Base-by-base conservation (phyloP, 2,888 invertebrate species). In the Lordiphosa andalusiaca region DNA sequence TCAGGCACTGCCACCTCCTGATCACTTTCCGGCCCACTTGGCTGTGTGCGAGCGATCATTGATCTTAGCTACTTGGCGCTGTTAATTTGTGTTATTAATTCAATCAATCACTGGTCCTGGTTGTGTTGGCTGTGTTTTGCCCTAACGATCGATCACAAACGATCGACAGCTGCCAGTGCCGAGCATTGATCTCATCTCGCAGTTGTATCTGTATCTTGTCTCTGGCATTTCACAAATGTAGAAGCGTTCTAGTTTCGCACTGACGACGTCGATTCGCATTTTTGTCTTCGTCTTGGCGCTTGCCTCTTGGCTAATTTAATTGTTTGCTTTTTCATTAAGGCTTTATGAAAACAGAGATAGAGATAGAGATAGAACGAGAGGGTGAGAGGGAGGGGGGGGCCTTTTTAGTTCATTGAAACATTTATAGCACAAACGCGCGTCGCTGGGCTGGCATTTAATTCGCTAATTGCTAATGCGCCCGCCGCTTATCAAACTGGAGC, bases 51-150 rank as follows among this genome's bases (percentile, higher is more conserved):
- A 37, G 9, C 68, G 83, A 82, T 74, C 85, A 71, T 62, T 84
- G 84, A 85, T 85, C 84, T 80, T 75, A 70, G 68, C 81, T 80
- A 83, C 77, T 83, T 85, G 84, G 57, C 67, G 63, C 76, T 76
- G 80, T 71, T 81, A 81, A 81, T 81, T 81, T 76, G 71, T 84
- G 68, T 84, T 84, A 81, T 81, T 85, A 85, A 85, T 81, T 84
- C 81, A 85, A 80, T 80, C 78, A 83, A 78, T 78, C 83, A 77
- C 83, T 65, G 71, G 36, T 38, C 37, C 46, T 37, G 70, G 57
- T 58, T 53, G 25, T 12, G 25, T 12, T 35, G 57, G 40, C 46
- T 46, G 60, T 61, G 62, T 53, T 53, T 65, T 62, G 60, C 65
- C 82, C 82, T 77, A 77, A 71, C 84, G 71, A 82, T 69, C 80